These are phyloP conservation scores for Philopedon plagiatum DNA, from an alignment of 2,888 invertebrate species.

Conservation along the genomic window DNA sequence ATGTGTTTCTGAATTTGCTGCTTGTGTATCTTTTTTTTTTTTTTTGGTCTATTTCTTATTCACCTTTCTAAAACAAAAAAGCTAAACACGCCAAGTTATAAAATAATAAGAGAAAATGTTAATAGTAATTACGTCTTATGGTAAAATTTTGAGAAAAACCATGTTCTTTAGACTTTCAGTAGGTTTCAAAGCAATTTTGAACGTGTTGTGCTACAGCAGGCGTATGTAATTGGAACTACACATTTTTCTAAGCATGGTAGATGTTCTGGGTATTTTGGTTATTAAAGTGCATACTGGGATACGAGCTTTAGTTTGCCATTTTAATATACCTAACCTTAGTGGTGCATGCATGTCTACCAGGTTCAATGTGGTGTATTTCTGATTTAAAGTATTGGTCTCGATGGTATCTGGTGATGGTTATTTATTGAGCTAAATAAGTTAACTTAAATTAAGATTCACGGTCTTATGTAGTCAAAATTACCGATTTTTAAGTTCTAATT, in stretches of 20 bases:
- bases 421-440: too few species aligned
- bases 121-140: too few species aligned
- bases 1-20: too few species aligned
- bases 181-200: neutral
- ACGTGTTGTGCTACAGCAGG: constrained; percentile 59
- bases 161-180: neutral
- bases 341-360: constrained; percentile 55
- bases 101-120: too few species aligned
- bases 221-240: constrained; percentile 73
- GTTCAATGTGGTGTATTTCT: constrained; percentile 63
- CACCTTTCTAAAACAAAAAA: too few species aligned
- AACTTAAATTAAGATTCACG: too few species aligned
- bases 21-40: too few species aligned
- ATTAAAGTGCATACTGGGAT: constrained; percentile 50
- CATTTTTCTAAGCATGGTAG: constrained; percentile 71
- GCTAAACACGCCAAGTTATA: too few species aligned
- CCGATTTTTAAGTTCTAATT: too few species aligned
- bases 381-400: constrained; percentile 58
- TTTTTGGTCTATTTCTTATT: too few species aligned
- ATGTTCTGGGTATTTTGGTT: constrained; percentile 61
- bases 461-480: too few species aligned
- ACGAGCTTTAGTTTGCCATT: constrained; percentile 1
- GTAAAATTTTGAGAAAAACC: neutral
- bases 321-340: constrained; percentile 25
- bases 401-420: constrained; percentile 62